Percentiles rank a stretch among this genome's conserved stretches.
These are phyloP conservation scores for Dicrurus megarhynchus DNA, from an alignment of 2,113 vertebrate genomes.

Conservation along the genomic window DNA sequence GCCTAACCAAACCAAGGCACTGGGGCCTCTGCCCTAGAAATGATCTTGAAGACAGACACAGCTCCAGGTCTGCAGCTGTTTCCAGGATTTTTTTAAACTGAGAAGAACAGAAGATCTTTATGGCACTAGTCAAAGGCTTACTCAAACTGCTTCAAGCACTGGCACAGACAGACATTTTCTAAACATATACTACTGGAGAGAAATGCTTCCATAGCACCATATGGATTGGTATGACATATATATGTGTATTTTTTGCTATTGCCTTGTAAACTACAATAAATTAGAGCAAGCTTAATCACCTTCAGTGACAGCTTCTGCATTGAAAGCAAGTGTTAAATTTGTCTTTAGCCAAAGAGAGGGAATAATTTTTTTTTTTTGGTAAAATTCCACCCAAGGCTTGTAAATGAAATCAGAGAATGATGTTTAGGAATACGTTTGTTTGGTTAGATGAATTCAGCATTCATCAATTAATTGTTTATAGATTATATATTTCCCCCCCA, in stretches of 20 bases:
- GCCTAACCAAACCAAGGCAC: not conserved
- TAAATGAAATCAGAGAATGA: not conserved
- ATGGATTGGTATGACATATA: not conserved
- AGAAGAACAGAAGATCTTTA: not conserved
- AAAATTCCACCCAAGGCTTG: not conserved
- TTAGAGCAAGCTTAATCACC: not conserved
- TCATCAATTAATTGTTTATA: not conserved
- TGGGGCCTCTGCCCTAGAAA: not conserved
- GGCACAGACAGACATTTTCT: slow-evolving; percentile 7
- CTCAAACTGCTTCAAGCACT: slow-evolving; percentile 29
- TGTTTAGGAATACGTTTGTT: not conserved
- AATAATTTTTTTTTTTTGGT: not conserved
- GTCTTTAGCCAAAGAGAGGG: not conserved
- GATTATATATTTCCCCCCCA: not conserved
- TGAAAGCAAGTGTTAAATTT: not conserved
- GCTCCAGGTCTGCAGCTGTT: not conserved
- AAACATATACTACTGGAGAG: not conserved
- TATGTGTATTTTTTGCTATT: not conserved
- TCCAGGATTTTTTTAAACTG: not conserved
- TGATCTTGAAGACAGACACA: not conserved
- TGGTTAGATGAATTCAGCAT: not conserved
- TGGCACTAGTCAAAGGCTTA: not conserved
- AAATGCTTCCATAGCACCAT: not conserved
- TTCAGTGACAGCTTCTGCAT: not conserved
- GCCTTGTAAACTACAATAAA: slow-evolving; percentile 1